Conservation (phyloP, 2,797 vertebrate genomes). For the Xiphorhynchus erythropygius region DNA sequence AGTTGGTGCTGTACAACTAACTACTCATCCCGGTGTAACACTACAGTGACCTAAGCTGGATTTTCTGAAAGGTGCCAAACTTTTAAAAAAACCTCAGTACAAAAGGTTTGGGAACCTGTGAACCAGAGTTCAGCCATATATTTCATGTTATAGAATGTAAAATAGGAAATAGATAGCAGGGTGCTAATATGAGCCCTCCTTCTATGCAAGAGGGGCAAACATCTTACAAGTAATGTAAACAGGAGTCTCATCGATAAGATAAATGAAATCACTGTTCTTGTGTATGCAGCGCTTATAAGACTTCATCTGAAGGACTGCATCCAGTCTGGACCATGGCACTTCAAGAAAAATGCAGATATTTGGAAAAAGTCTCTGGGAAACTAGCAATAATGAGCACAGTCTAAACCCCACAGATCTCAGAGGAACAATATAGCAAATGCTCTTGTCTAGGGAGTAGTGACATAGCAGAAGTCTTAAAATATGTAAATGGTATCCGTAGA, state of each 20-base stretch:
- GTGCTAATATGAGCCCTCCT: not conserved
- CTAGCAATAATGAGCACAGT: not conserved
- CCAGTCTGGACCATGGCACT: not conserved
- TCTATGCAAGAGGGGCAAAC: not conserved
- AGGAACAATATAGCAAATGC: not conserved
- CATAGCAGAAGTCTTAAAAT: not conserved
- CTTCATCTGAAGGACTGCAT: not conserved
- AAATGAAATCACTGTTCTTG: not conserved
- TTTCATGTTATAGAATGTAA: not conserved
- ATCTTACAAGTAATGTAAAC: not conserved
- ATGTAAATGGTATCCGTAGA: not conserved
- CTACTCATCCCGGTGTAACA: not conserved
- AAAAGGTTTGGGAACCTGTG: not conserved
- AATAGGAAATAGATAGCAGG: not conserved
- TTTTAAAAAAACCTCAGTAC: not conserved
- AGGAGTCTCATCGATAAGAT: not conserved
- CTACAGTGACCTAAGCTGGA: not conserved
- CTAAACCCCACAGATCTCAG: not conserved
- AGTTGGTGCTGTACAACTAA: not conserved
- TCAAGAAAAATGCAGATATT: not conserved
- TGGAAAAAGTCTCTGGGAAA: not conserved
- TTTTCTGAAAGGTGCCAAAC: not conserved
- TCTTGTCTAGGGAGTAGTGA: not conserved
- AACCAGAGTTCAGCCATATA: not conserved
- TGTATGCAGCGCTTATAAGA: not conserved